Evolutionary conservation across 2,113 vertebrate species (phyloP).

Genomic region (Paradoxurus hermaphroditus): DNA sequence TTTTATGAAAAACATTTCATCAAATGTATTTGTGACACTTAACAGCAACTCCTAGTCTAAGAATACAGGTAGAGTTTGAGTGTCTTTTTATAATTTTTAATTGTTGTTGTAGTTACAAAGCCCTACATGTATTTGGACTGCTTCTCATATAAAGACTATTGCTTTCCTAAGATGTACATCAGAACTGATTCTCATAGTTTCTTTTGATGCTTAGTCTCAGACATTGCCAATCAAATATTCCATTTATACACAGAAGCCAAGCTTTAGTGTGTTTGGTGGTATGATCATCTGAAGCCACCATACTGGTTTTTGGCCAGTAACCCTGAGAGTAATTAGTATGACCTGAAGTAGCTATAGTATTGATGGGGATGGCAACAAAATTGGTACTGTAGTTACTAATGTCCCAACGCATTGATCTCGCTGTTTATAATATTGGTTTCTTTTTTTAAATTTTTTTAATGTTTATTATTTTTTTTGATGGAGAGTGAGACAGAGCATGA

Average conservation of each 20-base stretch:
- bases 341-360: not conserved
- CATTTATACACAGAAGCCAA: not conserved
- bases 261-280: not conserved
- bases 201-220: not conserved
- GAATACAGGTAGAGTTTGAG: not conserved
- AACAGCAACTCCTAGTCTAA: not conserved
- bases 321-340: not conserved
- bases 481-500: too few relatives aligned
- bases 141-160: not conserved
- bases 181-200: not conserved
- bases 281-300: not conserved
- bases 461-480: too few relatives aligned
- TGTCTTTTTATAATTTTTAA: not conserved
- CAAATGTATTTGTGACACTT: not conserved
- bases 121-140: not conserved
- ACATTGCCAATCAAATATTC: not conserved
- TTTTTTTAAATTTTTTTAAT: too few relatives aligned
- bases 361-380: not conserved
- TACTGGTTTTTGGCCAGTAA: not conserved
- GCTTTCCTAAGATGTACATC: not conserved
- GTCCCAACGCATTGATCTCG: not conserved
- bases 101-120: not conserved
- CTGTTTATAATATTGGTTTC: not conserved
- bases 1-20: not conserved
- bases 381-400: not conserved